phyloP scores from a whole-genome alignment of 2,797 vertebrate genomes.

The Ptychobarbus kaznakovi region DNA sequence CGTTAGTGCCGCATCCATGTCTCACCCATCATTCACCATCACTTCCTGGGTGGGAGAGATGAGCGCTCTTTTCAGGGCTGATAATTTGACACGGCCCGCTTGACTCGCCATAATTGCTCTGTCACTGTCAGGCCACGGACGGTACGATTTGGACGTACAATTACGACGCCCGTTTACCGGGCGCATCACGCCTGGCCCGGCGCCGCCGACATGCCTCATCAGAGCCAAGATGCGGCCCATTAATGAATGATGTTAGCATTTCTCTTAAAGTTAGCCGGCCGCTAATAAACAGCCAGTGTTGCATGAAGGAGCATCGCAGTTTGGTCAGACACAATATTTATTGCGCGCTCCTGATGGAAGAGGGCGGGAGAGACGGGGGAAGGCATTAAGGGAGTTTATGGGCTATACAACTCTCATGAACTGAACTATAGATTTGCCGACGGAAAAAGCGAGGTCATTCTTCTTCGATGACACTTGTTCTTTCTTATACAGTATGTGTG shows the following conservation, averaged over 20 bases:
- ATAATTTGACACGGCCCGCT: constrained; percentile 99
- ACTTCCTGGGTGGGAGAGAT: constrained; percentile 89
- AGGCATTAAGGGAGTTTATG: constrained; percentile 56
- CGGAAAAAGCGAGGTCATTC: constrained; percentile 57
- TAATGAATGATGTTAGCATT: constrained; percentile 99
- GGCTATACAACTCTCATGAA: constrained; percentile 46
- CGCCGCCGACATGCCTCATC: constrained; percentile 97
- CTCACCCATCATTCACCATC: constrained; percentile 95
- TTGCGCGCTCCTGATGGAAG: constrained; percentile 88
- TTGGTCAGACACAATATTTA: constrained; percentile 98
- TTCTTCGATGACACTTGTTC: constrained; percentile 69
- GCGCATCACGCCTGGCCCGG: constrained; percentile 90
- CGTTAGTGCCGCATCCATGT: constrained; percentile 84
- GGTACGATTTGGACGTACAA: constrained; percentile 97
- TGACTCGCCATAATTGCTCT: constrained; percentile 99
- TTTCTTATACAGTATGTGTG: constrained; percentile 29
- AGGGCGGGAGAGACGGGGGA: constrained; percentile 73
- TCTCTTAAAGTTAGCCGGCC: constrained; percentile 96
- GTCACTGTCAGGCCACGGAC: constrained; percentile 96
- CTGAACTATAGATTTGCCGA: constrained; percentile 45
- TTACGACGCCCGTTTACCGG: constrained; percentile 96
- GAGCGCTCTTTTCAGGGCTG: constrained; percentile 89
- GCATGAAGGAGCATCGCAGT: constrained; percentile 99
- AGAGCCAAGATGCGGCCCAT: constrained; percentile 98
- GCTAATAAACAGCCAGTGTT: constrained; percentile 99